phyloP scores from a whole-genome alignment of 2,888 invertebrate species.

The Drosophila subsilvestris region DNA sequence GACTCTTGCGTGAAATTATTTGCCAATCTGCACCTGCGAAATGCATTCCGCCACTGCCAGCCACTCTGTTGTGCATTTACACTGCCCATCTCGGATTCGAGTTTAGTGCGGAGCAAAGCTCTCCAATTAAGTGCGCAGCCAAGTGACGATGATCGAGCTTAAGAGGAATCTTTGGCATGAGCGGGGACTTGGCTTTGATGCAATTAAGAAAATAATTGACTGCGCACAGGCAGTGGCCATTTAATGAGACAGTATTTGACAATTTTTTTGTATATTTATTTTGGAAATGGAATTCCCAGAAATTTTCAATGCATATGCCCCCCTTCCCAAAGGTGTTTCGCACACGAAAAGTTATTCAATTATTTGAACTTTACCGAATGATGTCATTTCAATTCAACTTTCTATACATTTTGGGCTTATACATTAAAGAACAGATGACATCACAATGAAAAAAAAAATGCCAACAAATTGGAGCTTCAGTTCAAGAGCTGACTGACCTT shows the following conservation, averaged over 20 bases:
- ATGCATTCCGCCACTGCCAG: slow-evolving; percentile 32
- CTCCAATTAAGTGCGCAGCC: slow-evolving; percentile 4
- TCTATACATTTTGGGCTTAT: slow-evolving; percentile 1
- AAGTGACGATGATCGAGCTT: slow-evolving; percentile 14
- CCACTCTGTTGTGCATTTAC: slow-evolving; percentile 24
- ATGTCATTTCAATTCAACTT: slow-evolving; percentile 30
- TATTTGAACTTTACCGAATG: not conserved
- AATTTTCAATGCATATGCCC: slow-evolving; percentile 2
- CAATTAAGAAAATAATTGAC: slow-evolving; percentile 21
- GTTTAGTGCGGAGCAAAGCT: slow-evolving; percentile 13
- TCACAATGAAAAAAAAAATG: slow-evolving; percentile 4
- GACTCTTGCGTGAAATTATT: slow-evolving; percentile 64
- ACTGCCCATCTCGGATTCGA: slow-evolving; percentile 39
- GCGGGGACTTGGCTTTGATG: not conserved
- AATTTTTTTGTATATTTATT: slow-evolving; percentile 15
- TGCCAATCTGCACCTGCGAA: slow-evolving; percentile 71
- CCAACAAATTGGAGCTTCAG: not conserved
- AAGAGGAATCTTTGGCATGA: slow-evolving; percentile 15
- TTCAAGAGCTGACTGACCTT: slow-evolving; percentile 39
- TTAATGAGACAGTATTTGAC: slow-evolving; percentile 17
- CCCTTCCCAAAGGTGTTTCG: slow-evolving; percentile 12
- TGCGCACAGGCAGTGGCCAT: slow-evolving; percentile 5
- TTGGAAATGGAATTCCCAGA: slow-evolving; percentile 31
- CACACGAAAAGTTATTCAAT: slow-evolving; percentile 28
- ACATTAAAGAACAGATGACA: slow-evolving; percentile 5